Conservation (phyloP, 2,113 vertebrate genomes). For the Xenopus borealis region DNA sequence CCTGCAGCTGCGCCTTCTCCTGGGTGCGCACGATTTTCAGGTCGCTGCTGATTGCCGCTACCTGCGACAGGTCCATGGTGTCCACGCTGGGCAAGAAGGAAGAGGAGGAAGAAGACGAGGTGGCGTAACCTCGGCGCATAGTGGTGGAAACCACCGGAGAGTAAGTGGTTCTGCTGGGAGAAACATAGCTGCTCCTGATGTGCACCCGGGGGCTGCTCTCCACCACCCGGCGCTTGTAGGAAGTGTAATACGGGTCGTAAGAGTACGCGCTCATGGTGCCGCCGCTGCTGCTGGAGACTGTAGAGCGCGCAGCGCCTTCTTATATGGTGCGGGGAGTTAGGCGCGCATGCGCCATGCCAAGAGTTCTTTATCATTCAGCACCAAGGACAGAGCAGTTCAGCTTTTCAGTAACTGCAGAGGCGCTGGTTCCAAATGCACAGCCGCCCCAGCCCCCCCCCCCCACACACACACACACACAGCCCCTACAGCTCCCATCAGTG, state of each 20-base stretch:
- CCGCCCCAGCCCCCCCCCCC: no score
- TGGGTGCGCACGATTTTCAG: slow-evolving; percentile 84
- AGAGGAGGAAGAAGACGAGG: slow-evolving; percentile 62
- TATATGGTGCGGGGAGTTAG: not conserved
- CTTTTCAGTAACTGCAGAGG: not conserved
- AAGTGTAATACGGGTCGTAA: slow-evolving; percentile 79
- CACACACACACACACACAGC: no score
- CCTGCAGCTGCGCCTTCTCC: slow-evolving; percentile 91
- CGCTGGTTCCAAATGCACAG: no score
- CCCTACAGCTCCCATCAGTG: no score
- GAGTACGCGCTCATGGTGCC: slow-evolving; percentile 75
- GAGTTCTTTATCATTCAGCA: slow-evolving; percentile 7
- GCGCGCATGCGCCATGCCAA: slow-evolving; percentile 1
- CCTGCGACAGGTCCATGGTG: slow-evolving; percentile 80
- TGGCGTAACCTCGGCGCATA: slow-evolving; percentile 70
- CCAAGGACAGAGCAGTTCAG: slow-evolving; percentile 17
- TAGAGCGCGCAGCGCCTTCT: not conserved
- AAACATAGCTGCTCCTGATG: slow-evolving; percentile 65
- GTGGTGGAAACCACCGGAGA: slow-evolving; percentile 69
- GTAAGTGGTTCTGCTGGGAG: slow-evolving; percentile 71
- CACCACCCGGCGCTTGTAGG: slow-evolving; percentile 80
- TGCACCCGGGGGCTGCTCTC: slow-evolving; percentile 70
- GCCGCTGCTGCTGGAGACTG: not conserved
- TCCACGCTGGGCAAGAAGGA: slow-evolving; percentile 74
- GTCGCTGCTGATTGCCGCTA: slow-evolving; percentile 86